Base-by-base conservation (phyloP, 2,888 invertebrate species). In the Drosophila anceps region DNA sequence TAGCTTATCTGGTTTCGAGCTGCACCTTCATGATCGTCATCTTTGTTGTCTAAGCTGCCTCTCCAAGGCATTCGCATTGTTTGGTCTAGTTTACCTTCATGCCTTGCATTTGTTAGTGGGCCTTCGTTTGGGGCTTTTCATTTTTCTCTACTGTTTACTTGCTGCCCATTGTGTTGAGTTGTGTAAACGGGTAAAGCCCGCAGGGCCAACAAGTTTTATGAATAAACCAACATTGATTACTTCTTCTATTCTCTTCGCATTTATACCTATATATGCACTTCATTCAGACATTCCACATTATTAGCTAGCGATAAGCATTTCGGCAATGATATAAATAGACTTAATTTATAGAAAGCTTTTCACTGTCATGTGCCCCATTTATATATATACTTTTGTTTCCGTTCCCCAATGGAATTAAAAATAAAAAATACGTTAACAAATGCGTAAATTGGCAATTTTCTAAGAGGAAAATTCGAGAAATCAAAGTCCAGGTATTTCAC, bases 361-460 rank as follows among this genome's bases (percentile, higher is more conserved):
- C 66, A 54, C 68, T 63, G 81, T 81, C 81, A 81, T 83, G 81
- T 83, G 81, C 55, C 51, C n/a, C 10, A 12, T 44, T 35, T 64
- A 63, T 62, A 15, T 44, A 50, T 12, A 0, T 48, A 10, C n/a
- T 4, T 24, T 15, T 15, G 15, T 15, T 68, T 80, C 58, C 51
- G 53, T 33, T 48, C 8, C 13, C 4, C 51, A 4, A 15, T 18
- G 27, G 12, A 48, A 31, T 37, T 60, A 24, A 48, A 50, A 43
- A 50, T 24, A 53, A 50, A 24, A 44, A 37, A 60, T 31, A 4
- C 6, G n/a, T n/a, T 24, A 39, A 54, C 31, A 29, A 35, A 41
- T n/a, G 39, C 13, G 15, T 20, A n/a, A 31, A 33, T 67, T 24
- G 33, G 7, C 24, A 33, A 50, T 33, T 35, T 65, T 29, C 33